phyloP scores from a whole-genome alignment of 2,113 vertebrate species.

The Sminthopsis crassicaudata region DNA sequence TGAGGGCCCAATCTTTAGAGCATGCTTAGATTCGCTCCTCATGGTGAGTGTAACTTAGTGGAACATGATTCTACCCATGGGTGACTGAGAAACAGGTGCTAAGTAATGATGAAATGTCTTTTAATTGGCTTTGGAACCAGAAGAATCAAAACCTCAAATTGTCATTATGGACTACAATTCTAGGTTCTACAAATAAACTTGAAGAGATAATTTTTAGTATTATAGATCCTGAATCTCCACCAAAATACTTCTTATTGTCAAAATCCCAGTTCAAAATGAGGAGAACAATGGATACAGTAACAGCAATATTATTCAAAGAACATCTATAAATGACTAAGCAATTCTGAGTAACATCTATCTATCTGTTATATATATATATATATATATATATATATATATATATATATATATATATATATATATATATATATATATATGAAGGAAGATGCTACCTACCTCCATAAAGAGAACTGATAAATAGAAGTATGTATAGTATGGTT shows the following conservation, averaged over 20 bases:
- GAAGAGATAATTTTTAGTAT: background rate
- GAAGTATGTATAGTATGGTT: too few relatives aligned
- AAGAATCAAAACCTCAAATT: background rate
- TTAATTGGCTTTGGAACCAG: background rate
- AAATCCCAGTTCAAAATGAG: background rate
- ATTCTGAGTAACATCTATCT: too few relatives aligned
- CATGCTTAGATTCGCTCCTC: background rate
- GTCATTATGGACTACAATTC: background rate
- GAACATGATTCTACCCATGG: background rate
- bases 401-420: too few relatives aligned
- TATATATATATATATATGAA: too few relatives aligned
- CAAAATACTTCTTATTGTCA: background rate
- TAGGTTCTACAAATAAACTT: background rate
- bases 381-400: too few relatives aligned
- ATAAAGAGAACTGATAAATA: too few relatives aligned
- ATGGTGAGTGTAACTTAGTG: background rate
- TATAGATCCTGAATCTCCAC: background rate
- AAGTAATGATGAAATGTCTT: background rate
- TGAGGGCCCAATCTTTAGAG: background rate
- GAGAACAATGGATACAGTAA: too few relatives aligned
- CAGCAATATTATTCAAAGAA: too few relatives aligned
- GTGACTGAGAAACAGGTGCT: background rate
- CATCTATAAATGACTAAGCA: too few relatives aligned
- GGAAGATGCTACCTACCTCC: too few relatives aligned
- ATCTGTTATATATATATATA: too few relatives aligned